phyloP scores from a whole-genome alignment of 2,113 vertebrate species.

The Leptobrachium ailaonicum region DNA sequence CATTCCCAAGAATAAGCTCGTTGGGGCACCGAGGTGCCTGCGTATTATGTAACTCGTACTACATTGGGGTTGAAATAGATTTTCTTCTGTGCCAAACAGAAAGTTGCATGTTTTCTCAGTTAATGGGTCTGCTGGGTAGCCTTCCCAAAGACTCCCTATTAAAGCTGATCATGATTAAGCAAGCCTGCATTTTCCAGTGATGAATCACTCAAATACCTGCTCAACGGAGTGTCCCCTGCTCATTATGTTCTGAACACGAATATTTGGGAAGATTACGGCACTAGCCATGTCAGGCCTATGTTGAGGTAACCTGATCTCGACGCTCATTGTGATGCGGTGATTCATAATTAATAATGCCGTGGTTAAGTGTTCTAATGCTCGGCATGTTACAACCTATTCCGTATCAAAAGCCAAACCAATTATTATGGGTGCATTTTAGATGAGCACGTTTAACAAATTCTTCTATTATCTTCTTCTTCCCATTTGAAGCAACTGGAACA shows the following conservation, averaged over 20 bases:
- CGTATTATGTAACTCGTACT: too few relatives aligned
- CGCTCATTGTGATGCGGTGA: not conserved
- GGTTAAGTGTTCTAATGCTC: not conserved
- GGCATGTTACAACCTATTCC: not conserved
- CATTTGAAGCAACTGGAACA: too few relatives aligned
- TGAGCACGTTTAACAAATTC: too few relatives aligned
- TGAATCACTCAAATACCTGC: conserved; percentile 30
- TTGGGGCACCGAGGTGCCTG: too few relatives aligned
- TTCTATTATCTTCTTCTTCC: too few relatives aligned
- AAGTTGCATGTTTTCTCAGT: too few relatives aligned
- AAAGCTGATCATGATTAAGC: conserved; percentile 13
- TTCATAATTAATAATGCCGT: not conserved
- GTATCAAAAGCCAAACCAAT: not conserved
- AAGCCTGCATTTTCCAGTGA: not conserved
- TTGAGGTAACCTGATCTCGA: not conserved
- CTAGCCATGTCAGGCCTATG: not conserved
- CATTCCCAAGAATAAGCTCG: too few relatives aligned
- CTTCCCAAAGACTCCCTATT: too few relatives aligned
- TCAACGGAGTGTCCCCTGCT: conserved; percentile 10
- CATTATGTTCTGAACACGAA: not conserved
- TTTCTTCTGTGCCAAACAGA: too few relatives aligned
- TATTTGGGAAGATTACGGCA: not conserved
- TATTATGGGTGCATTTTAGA: not conserved
- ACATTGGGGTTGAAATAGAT: too few relatives aligned
- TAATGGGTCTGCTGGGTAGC: too few relatives aligned